Evolutionary conservation across 2,113 vertebrate species (phyloP).

Genomic region (Dasyurus viverrinus): DNA sequence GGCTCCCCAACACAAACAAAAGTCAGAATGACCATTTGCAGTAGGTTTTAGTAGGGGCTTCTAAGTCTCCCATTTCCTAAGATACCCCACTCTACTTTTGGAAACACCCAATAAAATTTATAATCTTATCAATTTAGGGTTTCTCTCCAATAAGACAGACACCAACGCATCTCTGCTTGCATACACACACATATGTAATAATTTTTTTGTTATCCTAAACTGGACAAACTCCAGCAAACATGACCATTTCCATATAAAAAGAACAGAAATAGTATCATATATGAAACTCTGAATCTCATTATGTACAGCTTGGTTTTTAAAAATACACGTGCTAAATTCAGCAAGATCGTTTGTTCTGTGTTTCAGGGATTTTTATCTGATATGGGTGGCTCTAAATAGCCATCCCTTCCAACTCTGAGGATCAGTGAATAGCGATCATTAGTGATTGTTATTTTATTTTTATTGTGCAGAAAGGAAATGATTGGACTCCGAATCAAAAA

Average conservation of each 20-base stretch:
- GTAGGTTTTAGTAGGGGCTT: not conserved
- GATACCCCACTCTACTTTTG: too few relatives aligned
- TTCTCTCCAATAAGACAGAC: not conserved
- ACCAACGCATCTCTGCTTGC: not conserved
- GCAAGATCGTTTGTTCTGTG: not conserved
- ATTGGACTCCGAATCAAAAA: not conserved
- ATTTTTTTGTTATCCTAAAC: not conserved
- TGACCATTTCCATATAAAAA: not conserved
- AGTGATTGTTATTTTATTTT: not conserved
- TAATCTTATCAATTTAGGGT: not conserved
- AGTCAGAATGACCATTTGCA: too few relatives aligned
- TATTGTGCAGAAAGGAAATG: not conserved
- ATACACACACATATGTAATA: not conserved
- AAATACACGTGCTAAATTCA: not conserved
- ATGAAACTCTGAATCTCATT: constrained; percentile 1
- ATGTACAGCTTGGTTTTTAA: not conserved
- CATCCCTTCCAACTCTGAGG: not conserved
- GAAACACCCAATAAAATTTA: not conserved
- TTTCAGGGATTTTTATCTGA: not conserved
- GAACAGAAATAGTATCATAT: not conserved
- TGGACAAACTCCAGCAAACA: not conserved
- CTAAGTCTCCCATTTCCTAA: too few relatives aligned
- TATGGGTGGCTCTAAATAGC: not conserved
- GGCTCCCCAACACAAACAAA: not conserved
- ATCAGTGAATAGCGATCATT: not conserved